Base-by-base conservation (phyloP, 2,888 invertebrate species). In the Eristalis arbustorum region DNA sequence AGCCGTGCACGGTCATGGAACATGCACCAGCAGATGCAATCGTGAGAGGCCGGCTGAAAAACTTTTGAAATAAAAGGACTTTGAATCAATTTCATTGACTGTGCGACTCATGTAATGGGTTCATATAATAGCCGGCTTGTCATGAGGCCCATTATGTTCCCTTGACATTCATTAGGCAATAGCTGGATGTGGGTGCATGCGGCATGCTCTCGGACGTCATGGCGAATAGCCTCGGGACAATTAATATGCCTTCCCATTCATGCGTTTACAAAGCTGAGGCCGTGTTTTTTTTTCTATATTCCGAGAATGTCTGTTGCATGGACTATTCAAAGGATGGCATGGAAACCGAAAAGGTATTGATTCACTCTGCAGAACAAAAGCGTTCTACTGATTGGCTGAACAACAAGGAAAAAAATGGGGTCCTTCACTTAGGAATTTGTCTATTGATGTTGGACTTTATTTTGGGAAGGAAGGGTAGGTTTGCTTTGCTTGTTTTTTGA, bases 1-100 rank as follows among this genome's bases (percentile, higher is more conserved):
- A 13, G n/a, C n/a, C 49, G 18, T 6, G 18, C 6, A 49, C n/a
- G 42, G n/a, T 14, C 42, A 42, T 42, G 18, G 49, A 6, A 49
- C 18, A 18, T 18, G 8, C 18, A 42, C 42, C 6, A 6, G 5
- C n/a, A 18, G 49, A 49, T 37, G 37, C 37, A 37, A 13, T 37
- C 49, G n/a, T n/a, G 8, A 49, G 6, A 8, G 49, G 3, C 18
- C 18, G 18, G 1, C 18, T 28, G 63, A 18, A 57, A 34, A n/a
- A 34, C 8, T 64, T 25, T 10, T 14, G 5, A 34, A 31, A 3
- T 56, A 31, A 10, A 11, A 22, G 68, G 68, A 14, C 22, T 23
- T 40, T 64, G 63, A 18, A 31, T 63, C 63, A 63, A 61, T 61
- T 61, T 25, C 28, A 25, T 61, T 11, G 64, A 64, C 14, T 64